A percentile compares a stretch with the other conserved stretches of the same genome.
These are phyloP conservation scores for Cantharis rufa DNA, from an alignment of 2,888 invertebrate species.

Conservation along the genomic window DNA sequence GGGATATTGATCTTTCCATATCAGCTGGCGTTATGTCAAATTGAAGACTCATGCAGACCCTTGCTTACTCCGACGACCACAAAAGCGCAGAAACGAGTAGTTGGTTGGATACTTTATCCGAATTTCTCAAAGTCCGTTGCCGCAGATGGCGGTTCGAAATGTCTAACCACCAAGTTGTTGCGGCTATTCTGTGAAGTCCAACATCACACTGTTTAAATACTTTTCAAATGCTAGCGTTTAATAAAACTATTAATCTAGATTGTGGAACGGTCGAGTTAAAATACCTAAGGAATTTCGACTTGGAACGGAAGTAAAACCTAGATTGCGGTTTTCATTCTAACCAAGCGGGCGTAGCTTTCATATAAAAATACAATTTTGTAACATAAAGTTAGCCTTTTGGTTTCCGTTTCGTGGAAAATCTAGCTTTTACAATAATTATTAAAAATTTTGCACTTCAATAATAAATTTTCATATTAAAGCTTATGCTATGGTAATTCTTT, in stretches of 20 bases:
- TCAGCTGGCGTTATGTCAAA: conserved; percentile 34
- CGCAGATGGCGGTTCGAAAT: conserved; percentile 32
- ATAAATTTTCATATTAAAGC: neutral
- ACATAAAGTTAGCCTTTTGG: neutral
- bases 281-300: conserved; percentile 12
- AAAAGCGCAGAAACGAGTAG: conserved; percentile 31
- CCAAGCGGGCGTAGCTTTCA: neutral
- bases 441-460: neutral
- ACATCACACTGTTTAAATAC: conserved; percentile 23
- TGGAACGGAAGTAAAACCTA: conserved; percentile 9
- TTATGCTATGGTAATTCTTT: neutral
- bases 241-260: conserved; percentile 20
- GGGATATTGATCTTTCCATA: conserved; percentile 35
- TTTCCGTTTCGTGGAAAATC: neutral
- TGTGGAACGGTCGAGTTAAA: conserved; percentile 11
- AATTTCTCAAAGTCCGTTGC: conserved; percentile 30
- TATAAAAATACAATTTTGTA: conserved; percentile 14
- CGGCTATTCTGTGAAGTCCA: conserved; percentile 19
- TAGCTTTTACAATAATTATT: neutral
- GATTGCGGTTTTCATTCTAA: conserved; percentile 20
- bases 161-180: conserved; percentile 31
- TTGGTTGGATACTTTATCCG: conserved; percentile 34
- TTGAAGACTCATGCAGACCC: conserved; percentile 31
- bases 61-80: conserved; percentile 33
- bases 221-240: conserved; percentile 23